Evolutionary conservation across 2,797 vertebrate species (phyloP).

Genomic region (Pangasius larnaudii): DNA sequence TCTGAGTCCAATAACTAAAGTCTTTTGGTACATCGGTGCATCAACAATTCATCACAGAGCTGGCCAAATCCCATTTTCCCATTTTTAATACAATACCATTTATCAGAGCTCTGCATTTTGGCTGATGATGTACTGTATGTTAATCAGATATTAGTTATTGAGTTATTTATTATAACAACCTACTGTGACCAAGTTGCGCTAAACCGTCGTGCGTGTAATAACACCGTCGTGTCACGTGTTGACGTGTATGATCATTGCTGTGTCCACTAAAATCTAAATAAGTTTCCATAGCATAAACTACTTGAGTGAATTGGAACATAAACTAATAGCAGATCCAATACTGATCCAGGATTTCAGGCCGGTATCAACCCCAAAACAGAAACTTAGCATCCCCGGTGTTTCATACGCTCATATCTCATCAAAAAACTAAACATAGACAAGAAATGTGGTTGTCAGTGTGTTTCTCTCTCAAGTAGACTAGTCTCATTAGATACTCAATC

Average conservation of each 20-base stretch:
- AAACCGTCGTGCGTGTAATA: not conserved
- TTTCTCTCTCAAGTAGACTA: not conserved
- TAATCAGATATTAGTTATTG: not conserved
- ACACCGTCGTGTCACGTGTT: not conserved
- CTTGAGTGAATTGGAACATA: not conserved
- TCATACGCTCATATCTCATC: not conserved
- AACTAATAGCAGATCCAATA: not conserved
- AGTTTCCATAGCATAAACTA: not conserved
- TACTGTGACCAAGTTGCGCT: not conserved
- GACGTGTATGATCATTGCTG: not conserved
- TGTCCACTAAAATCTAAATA: not conserved
- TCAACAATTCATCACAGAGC: not conserved
- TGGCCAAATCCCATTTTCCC: not conserved
- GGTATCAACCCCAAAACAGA: not conserved
- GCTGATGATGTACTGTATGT: not conserved
- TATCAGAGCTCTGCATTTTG: not conserved
- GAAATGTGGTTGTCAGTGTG: not conserved
- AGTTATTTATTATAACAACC: not conserved
- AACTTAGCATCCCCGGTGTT: not conserved
- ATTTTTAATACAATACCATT: not conserved
- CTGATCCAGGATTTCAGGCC: not conserved
- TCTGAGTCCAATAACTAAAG: not conserved
- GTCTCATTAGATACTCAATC: not conserved
- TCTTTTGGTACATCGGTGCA: not conserved
- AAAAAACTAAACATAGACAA: not conserved